phyloP scores from a whole-genome alignment of 1,140 invertebrate species.

The Euura saliciscinereae region DNA sequence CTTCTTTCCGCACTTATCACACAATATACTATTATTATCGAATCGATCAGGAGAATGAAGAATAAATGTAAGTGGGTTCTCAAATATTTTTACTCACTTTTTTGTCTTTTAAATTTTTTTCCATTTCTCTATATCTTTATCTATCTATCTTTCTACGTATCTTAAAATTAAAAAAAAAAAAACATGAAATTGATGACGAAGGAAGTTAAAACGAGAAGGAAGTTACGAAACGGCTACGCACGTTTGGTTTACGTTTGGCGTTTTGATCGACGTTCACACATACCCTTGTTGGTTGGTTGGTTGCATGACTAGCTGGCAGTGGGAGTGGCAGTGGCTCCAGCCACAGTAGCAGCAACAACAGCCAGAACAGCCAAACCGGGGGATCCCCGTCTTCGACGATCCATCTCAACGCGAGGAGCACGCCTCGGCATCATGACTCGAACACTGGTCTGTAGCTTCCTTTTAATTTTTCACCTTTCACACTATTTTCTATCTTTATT shows the following conservation, averaged over 20 bases:
- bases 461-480: slow-evolving; percentile 20
- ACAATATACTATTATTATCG: too few relatives aligned
- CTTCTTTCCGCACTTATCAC: too few relatives aligned
- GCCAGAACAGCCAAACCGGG: slow-evolving; percentile 55
- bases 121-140: not conserved
- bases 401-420: slow-evolving; percentile 40
- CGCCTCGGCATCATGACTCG: slow-evolving; percentile 46
- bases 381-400: slow-evolving; percentile 43
- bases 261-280: not conserved
- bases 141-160: not conserved
- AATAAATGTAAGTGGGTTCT: not conserved
- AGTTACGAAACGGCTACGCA: not conserved
- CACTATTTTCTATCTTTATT: slow-evolving; percentile 18
- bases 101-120: not conserved
- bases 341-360: slow-evolving; percentile 50
- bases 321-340: slow-evolving; percentile 42
- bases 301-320: slow-evolving; percentile 59
- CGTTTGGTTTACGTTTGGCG: not conserved
- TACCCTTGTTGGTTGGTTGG: slow-evolving; percentile 40
- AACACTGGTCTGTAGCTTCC: slow-evolving; percentile 52
- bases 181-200: slow-evolving; percentile 8
- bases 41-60: too few relatives aligned
- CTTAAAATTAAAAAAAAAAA: not conserved
- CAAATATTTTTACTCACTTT: not conserved
- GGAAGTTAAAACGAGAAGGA: slow-evolving; percentile 7